These are phyloP conservation scores for Apamea monoglypha DNA, from an alignment of 2,888 invertebrate genomes.

Conservation along the genomic window DNA sequence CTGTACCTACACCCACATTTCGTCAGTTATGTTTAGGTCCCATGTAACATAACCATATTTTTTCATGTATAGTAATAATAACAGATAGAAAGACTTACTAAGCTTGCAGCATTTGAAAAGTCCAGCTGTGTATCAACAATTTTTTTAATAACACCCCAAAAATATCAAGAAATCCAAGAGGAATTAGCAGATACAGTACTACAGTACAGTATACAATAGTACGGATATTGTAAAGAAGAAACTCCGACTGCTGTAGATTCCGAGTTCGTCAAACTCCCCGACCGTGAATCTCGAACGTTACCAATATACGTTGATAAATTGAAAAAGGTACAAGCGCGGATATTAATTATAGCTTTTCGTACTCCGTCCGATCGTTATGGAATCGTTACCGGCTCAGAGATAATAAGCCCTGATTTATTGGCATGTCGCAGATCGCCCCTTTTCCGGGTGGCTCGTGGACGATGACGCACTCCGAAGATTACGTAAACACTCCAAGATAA, in stretches of 20 bases:
- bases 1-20: no score
- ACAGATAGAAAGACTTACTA: background rate
- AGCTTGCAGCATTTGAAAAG: background rate
- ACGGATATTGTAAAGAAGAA: no score
- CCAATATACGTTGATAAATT: constrained; percentile 77
- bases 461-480: constrained; percentile 65
- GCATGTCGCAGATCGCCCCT: constrained; percentile 61
- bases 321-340: constrained; percentile 74
- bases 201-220: no score
- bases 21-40: no score
- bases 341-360: constrained; percentile 76
- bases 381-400: constrained; percentile 66
- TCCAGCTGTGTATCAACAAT: background rate
- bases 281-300: constrained; percentile 55
- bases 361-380: constrained; percentile 64
- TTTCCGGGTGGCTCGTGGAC: constrained; percentile 68
- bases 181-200: background rate
- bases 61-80: background rate
- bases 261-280: constrained; percentile 44
- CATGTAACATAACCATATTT: no score
- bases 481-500: constrained; percentile 54
- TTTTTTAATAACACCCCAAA: no score
- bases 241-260: background rate
- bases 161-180: background rate
- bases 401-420: constrained; percentile 77